These are phyloP conservation scores for Centropus bengalensis DNA, from an alignment of 2,113 vertebrate species.

Conservation along the genomic window DNA sequence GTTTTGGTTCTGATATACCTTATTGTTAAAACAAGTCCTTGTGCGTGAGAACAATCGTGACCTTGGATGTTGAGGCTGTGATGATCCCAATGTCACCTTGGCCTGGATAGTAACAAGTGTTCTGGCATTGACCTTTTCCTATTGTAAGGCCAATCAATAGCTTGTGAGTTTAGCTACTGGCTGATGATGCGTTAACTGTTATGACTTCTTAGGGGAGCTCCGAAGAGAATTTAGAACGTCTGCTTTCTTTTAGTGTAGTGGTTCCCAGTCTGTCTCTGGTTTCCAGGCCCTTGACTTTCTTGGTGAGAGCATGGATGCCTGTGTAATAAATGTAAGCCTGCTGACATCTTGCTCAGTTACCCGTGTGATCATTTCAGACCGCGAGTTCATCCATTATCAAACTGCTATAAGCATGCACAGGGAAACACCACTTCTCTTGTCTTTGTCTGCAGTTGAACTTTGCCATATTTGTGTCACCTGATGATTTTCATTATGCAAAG, in stretches of 20 bases:
- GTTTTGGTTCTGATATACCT: background rate
- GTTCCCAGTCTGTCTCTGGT: background rate
- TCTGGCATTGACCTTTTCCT: slow-evolving; percentile 34
- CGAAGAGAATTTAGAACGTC: background rate
- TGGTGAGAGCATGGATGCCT: background rate
- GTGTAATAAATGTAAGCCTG: background rate
- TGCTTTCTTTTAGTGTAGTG: background rate
- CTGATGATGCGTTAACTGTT: background rate
- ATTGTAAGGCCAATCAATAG: background rate
- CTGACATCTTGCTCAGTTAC: background rate
- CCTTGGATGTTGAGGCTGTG: background rate
- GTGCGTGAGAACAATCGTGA: background rate
- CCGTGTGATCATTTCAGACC: background rate
- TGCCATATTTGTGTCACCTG: background rate
- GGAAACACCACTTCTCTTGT: background rate
- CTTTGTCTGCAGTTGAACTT: background rate
- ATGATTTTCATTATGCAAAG: background rate
- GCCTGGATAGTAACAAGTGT: background rate
- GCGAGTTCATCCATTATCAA: accelerated
- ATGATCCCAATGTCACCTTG: background rate
- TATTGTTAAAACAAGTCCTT: background rate
- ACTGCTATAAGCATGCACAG: accelerated
- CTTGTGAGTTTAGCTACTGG: background rate
- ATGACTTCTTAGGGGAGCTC: background rate
- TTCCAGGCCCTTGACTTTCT: background rate